phyloP scores from a whole-genome alignment of 1,140 invertebrate genomes.

The Drosophila parvula region DNA sequence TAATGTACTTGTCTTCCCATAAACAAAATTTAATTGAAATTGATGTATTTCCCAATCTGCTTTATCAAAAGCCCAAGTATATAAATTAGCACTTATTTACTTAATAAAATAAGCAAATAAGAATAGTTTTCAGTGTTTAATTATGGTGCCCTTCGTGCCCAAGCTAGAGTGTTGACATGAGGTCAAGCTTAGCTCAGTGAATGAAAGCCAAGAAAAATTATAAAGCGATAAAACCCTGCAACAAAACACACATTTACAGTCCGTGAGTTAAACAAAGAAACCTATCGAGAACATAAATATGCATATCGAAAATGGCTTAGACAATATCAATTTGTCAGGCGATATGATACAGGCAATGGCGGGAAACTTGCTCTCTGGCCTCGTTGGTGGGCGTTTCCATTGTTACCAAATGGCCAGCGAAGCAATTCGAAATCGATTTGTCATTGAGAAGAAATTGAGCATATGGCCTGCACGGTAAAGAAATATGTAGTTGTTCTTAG shows the following conservation, averaged over 20 bases:
- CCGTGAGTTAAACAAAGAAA: constrained; percentile 49
- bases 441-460: constrained; percentile 35
- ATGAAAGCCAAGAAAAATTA: constrained; percentile 59
- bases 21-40: too few species aligned
- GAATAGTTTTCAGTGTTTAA: constrained; percentile 8
- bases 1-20: too few species aligned
- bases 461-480: constrained; percentile 14
- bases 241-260: constrained; percentile 37
- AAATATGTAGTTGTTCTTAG: neutral
- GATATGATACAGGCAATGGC: constrained; percentile 57
- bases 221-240: constrained; percentile 64
- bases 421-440: constrained; percentile 68
- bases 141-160: constrained; percentile 21
- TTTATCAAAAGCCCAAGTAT: neutral
- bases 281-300: constrained; percentile 65
- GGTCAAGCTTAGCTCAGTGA: constrained; percentile 33
- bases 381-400: constrained; percentile 59
- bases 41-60: too few species aligned
- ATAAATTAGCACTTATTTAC: too few species aligned
- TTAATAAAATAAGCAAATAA: neutral
- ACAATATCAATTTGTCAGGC: constrained; percentile 74
- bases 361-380: neutral
- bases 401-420: constrained; percentile 43
- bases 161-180: constrained; percentile 61
- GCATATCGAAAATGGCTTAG: constrained; percentile 68